Evolutionary conservation across 1,140 invertebrate species (phyloP).

Genomic region (Drosophila tsacasi): DNA sequence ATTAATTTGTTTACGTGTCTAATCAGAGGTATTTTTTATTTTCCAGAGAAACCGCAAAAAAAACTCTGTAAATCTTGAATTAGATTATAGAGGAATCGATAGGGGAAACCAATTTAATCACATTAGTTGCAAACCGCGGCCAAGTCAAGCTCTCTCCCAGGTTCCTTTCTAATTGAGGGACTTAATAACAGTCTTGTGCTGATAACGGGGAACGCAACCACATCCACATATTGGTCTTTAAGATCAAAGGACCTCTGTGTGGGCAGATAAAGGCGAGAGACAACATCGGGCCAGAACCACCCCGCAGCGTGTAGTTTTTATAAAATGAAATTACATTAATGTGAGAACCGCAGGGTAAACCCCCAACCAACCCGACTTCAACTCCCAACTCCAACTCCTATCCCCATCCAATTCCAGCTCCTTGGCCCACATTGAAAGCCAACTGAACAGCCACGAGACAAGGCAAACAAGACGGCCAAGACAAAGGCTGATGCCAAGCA

Average conservation of each 20-base stretch:
- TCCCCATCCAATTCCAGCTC: conserved; percentile 5
- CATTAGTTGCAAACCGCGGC: conserved; percentile 28
- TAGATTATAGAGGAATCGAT: conserved; percentile 1
- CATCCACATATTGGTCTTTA: conserved; percentile 59
- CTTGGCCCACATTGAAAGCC: conserved; percentile 53
- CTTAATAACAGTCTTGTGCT: conserved; percentile 60
- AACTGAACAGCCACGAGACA: conserved; percentile 61
- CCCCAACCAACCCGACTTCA: neutral
- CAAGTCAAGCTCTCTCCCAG: neutral
- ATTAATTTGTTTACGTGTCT: conserved; percentile 27
- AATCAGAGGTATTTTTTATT: conserved; percentile 2
- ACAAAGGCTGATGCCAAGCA: conserved; percentile 71
- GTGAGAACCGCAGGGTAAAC: conserved; percentile 70
- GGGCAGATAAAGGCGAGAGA: conserved; percentile 41
- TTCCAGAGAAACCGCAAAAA: neutral
- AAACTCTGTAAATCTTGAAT: neutral
- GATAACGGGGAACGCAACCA: conserved; percentile 57
- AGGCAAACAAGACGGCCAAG: conserved; percentile 68
- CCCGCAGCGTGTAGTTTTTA: conserved; percentile 70
- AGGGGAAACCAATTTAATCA: conserved; percentile 22
- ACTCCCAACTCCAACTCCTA: neutral
- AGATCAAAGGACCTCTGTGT: conserved; percentile 63
- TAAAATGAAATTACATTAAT: conserved; percentile 84
- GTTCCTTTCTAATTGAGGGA: conserved; percentile 56
- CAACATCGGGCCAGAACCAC: conserved; percentile 39